Base-by-base conservation (phyloP, 2,797 vertebrate species). In the Agapornis canus region DNA sequence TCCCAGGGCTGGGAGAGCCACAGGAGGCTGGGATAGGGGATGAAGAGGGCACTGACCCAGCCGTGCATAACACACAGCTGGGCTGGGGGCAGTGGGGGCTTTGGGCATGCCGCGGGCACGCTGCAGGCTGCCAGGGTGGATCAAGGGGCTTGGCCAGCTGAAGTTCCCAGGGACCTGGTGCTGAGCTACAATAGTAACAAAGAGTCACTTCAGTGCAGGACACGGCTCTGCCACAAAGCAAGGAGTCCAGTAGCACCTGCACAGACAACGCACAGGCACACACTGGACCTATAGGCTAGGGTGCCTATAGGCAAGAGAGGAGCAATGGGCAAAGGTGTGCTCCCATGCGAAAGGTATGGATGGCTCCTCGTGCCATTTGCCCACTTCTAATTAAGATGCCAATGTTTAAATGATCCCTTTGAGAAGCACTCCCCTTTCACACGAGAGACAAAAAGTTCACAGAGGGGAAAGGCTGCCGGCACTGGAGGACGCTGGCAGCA, bases 401-500 rank as follows among this genome's bases (percentile, higher is more conserved):
- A 63, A 90, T 45, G 76, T 83, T 90, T 45, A 72, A 95, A 51
- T 1, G 54, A 49, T 81, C 45, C 63, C 51, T 96, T 93, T 96
- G 84, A 83, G 54, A 77, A 95, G 63, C 4, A 5, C 19, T 90
- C 76, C 56, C 18, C 72, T 95, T 97, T 96, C 94, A 93, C 84
- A 76, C 0, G 3, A 18, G 61, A 93, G 91, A 96, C 95, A 97
- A 97, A 93, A 95, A 96, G 92, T 94, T 96, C 92, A 83, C 69
- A 83, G 63, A 93, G 82, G 91, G 65, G 10, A 93, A 78, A 91
- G 92, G 91, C 91, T 91, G 78, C 32, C 9, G 39, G 68, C 31
- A 1, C 84, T 45, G 94, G 95, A 83, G 93, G 94, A 91, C 48
- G 6, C 94, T 93, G 93, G 91, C 93, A 95, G 82, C 16, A 0